phyloP scores from a whole-genome alignment of 2,113 vertebrate genomes.

The Panurus biarmicus region DNA sequence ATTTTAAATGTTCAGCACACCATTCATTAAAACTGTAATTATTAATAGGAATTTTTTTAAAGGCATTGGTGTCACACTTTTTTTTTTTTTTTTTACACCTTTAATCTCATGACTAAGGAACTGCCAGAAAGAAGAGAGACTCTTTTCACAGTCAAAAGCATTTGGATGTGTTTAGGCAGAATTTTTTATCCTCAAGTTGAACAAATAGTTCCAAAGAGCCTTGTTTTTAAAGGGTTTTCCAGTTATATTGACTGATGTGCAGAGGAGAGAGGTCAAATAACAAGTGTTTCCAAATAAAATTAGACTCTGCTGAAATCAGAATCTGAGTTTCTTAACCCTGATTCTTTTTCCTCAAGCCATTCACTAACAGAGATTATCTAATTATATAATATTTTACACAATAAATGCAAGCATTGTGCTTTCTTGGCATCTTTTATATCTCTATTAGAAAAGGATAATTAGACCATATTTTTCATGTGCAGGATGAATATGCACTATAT shows the following conservation, averaged over 20 bases:
- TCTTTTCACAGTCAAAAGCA: background rate
- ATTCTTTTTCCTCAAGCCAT: background rate
- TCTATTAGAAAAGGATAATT: constrained; percentile 9
- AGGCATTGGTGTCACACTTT: background rate
- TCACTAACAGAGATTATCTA: background rate
- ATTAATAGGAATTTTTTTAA: background rate
- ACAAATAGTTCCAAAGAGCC: background rate
- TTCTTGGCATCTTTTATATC: background rate
- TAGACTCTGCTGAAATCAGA: background rate
- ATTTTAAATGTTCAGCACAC: background rate
- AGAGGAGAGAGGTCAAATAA: background rate
- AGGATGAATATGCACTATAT: background rate
- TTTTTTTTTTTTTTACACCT: background rate
- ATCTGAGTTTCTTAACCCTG: background rate
- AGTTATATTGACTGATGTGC: background rate
- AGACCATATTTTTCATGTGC: background rate
- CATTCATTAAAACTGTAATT: constrained; percentile 40
- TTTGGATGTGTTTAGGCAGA: background rate
- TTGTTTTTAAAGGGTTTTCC: background rate
- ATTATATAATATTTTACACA: background rate
- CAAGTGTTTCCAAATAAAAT: background rate
- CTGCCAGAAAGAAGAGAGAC: background rate
- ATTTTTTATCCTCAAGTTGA: background rate
- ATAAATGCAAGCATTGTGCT: background rate
- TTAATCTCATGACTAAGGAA: constrained; percentile 14